Base-by-base conservation (phyloP, 37 sponge, comb jelly and placozoan genomes). In the Chondrilla cf. caribensis region DNA sequence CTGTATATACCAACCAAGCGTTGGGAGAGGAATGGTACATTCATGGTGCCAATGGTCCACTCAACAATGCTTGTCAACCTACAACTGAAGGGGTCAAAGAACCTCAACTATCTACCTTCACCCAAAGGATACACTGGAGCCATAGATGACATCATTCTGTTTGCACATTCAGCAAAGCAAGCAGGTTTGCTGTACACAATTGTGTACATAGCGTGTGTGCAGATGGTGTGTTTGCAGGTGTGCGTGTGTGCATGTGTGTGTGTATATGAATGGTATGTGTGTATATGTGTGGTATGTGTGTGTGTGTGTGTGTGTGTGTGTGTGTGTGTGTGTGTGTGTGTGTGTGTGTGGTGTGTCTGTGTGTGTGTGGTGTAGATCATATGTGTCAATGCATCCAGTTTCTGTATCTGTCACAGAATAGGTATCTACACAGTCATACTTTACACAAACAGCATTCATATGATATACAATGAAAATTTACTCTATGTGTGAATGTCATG, bases 141-240 rank as follows among this genome's bases (percentile, higher is more conserved):
- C 0, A 65, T 85, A 39, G 98, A 97, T 44, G 98, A 97, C 82
- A 70, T 93, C 21, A 54, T 95, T n/a, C 80, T 94, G 35, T 90
- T 97, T 67, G 89, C 92, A 6, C 75, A 82, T 60, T 88, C 87
- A 19, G 92, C 94, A 58, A 81, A 79, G 54, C 38, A 58, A 7
- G 81, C 39, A 60, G 95, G 97, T 90, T 31, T 54, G 80, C 6
- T 31, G 33, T 67, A 29, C 68, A 59, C 25, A 6, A n/a, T 26
- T 67, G 32, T 29, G 35, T 67, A 29, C 5, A 28, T 28, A 60
- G 80, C 47, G 80, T 79, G 59, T 54, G 58, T 79, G 59, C 55
- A n/a, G n/a, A n/a, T n/a, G n/a, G 80, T 54, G 58, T 79, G 32
- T 79, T 51, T 54, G 59, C 31, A 54, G 19, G 79, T 78, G 57